These are phyloP conservation scores for Grallaria varia DNA, from an alignment of 2,113 vertebrate species.

Conservation along the genomic window DNA sequence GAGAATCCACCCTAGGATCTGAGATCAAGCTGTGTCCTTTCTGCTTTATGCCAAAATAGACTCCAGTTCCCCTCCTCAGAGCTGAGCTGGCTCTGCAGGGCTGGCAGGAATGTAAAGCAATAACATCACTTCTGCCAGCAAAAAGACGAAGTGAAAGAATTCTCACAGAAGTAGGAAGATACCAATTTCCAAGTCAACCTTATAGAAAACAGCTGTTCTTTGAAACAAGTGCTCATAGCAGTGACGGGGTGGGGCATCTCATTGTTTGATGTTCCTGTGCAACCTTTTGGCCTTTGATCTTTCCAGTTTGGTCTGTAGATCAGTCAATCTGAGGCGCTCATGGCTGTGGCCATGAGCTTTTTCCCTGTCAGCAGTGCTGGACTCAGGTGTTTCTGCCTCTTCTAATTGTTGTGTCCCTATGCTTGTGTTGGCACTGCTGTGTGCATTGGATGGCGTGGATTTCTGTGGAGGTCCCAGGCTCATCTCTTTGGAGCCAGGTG, in stretches of 20 bases:
- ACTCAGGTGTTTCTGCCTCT: not conserved
- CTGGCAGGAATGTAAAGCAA: slow-evolving; percentile 34
- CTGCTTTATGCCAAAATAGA: slow-evolving; percentile 59
- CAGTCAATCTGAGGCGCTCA: not conserved
- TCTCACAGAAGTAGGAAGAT: slow-evolving; percentile 19
- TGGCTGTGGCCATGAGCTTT: not conserved
- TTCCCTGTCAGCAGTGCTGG: not conserved
- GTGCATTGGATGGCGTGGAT: too few relatives aligned
- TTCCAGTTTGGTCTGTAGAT: not conserved
- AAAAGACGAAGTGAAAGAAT: slow-evolving; percentile 32
- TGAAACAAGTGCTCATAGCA: not conserved
- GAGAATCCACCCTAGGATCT: slow-evolving; percentile 31
- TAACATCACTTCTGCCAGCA: slow-evolving; percentile 22
- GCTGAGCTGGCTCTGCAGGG: slow-evolving; percentile 9
- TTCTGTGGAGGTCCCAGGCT: not conserved
- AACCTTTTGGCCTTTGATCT: not conserved
- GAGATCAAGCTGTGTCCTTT: slow-evolving; percentile 52
- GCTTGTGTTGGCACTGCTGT: not conserved
- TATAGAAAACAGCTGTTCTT: slow-evolving; percentile 16
- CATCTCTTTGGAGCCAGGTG: not conserved
- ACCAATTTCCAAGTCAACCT: slow-evolving; percentile 36
- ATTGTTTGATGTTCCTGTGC: not conserved
- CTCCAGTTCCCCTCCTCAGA: not conserved
- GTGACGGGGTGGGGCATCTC: not conserved
- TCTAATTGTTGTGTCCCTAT: not conserved